Conservation (phyloP, 2,888 invertebrate genomes). For the Ditula angustiorana region DNA sequence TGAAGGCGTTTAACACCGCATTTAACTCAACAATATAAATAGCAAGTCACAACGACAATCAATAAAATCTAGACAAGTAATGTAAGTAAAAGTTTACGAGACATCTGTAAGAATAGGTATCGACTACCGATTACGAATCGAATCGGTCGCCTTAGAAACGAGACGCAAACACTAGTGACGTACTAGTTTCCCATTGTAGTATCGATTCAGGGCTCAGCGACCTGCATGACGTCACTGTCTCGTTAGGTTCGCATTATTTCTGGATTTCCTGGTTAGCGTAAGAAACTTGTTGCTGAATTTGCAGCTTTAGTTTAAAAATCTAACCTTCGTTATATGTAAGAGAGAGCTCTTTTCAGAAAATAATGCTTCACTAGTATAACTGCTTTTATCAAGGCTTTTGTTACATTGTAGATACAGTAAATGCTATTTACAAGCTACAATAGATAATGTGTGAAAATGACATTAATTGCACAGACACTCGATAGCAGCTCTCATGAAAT, state of each 20-base stretch:
- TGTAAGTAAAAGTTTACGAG: not conserved
- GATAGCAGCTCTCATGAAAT: too few relatives aligned
- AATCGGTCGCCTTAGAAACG: constrained; percentile 75
- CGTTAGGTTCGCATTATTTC: constrained; percentile 41
- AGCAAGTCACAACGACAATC: not conserved
- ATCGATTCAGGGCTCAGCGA: constrained; percentile 68
- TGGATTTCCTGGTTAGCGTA: not conserved
- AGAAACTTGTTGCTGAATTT: not conserved
- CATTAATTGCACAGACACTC: too few relatives aligned
- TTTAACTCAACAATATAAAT: too few relatives aligned
- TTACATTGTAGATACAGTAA: too few relatives aligned
- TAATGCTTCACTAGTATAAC: too few relatives aligned
- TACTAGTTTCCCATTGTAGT: constrained; percentile 45
- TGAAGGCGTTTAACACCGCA: too few relatives aligned
- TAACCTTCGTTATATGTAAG: too few relatives aligned
- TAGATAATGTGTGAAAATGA: too few relatives aligned
- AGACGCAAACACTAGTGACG: constrained; percentile 65
- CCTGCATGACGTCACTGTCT: constrained; percentile 61
- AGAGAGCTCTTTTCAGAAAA: too few relatives aligned
- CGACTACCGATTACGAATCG: constrained; percentile 56
- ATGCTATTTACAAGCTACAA: too few relatives aligned
- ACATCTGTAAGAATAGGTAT: constrained; percentile 28
- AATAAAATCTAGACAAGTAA: not conserved
- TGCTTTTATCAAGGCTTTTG: too few relatives aligned
- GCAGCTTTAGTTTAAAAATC: too few relatives aligned